These are phyloP conservation scores for Danaus plexippus DNA, from an alignment of 1,140 invertebrate genomes.

Conservation along the genomic window DNA sequence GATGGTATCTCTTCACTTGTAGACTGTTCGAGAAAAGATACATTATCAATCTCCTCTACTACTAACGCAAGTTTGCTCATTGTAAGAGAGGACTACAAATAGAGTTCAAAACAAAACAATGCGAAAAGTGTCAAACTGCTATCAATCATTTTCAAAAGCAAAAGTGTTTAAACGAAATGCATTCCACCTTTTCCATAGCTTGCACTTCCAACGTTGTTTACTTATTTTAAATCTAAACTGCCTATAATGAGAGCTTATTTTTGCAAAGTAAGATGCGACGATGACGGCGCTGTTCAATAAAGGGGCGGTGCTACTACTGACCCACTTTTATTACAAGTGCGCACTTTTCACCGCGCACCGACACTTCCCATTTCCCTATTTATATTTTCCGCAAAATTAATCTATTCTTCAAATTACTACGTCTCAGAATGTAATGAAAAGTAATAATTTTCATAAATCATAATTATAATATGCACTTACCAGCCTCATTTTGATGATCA, in stretches of 20 bases:
- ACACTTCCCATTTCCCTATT: slow-evolving; percentile 57
- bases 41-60: neutral
- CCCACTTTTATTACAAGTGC: slow-evolving; percentile 65
- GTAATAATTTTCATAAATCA: slow-evolving; percentile 3
- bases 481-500: slow-evolving; percentile 59
- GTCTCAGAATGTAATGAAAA: slow-evolving; percentile 3
- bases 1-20: slow-evolving; percentile 59
- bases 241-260: slow-evolving; percentile 46
- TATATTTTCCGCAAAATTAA: slow-evolving; percentile 50
- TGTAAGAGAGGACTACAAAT: slow-evolving; percentile 1
- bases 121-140: slow-evolving; percentile 3
- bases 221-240: slow-evolving; percentile 43
- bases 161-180: slow-evolving; percentile 32
- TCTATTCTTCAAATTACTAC: slow-evolving; percentile 18
- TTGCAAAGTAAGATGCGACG: slow-evolving; percentile 30
- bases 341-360: slow-evolving; percentile 63
- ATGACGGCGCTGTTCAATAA: slow-evolving; percentile 56
- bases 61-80: neutral
- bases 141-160: slow-evolving; percentile 15
- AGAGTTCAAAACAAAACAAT: slow-evolving; percentile 3
- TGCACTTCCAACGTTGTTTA: slow-evolving; percentile 25
- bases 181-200: slow-evolving; percentile 42
- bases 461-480: slow-evolving; percentile 32
- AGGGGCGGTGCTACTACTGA: slow-evolving; percentile 68
- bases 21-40: slow-evolving; percentile 38